Evolutionary conservation across 1,140 invertebrate genomes (phyloP).

Genomic region (Arctopsyche grandis): DNA sequence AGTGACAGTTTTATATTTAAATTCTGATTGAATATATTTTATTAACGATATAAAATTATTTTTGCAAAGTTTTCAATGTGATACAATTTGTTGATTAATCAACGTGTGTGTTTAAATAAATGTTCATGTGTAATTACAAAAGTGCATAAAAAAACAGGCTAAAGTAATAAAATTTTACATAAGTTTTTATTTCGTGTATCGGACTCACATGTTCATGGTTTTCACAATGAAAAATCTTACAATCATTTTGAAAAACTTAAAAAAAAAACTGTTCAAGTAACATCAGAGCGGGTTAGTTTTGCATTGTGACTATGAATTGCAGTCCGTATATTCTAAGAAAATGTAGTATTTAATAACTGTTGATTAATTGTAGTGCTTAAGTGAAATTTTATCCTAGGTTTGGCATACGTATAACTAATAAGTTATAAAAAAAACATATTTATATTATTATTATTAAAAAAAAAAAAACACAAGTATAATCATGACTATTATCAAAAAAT

Average conservation of each 20-base stretch:
- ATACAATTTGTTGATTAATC: neutral
- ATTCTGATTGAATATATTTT: neutral
- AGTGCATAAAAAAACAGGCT: too few species aligned
- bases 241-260: too few species aligned
- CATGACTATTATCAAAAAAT: conserved; percentile 41
- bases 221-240: too few species aligned
- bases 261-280: too few species aligned
- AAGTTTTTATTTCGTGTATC: too few species aligned
- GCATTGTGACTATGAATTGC: conserved; percentile 4
- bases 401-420: conserved; percentile 23
- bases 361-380: conserved; percentile 50
- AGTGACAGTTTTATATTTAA: neutral
- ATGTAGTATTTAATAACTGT: conserved; percentile 42
- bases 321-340: conserved; percentile 33
- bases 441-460: conserved; percentile 35
- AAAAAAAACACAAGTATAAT: conserved; percentile 44
- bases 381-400: conserved; percentile 35
- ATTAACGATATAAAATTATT: conserved; percentile 6
- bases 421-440: conserved; percentile 39
- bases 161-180: too few species aligned
- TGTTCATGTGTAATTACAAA: neutral
- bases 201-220: too few species aligned
- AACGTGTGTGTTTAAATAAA: conserved; percentile 6
- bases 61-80: conserved; percentile 7
- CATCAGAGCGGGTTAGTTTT: neutral